These are phyloP conservation scores for Sclerodermus sp. DNA, from an alignment of 2,888 invertebrate genomes.

Conservation along the genomic window DNA sequence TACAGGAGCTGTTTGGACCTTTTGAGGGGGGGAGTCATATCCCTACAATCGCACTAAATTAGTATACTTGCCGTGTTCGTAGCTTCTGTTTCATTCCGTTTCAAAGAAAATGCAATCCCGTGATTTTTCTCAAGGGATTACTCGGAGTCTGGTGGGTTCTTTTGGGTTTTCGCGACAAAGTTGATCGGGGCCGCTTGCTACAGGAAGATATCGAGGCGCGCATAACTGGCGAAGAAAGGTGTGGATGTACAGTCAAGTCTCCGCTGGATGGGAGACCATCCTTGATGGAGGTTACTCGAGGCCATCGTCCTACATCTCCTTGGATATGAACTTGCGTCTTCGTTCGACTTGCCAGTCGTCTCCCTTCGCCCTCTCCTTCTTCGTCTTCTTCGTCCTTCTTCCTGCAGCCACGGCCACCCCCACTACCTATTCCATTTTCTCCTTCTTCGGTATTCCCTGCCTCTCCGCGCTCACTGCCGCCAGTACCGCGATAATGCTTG, in stretches of 20 bases:
- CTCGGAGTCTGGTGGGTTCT: too few relatives aligned
- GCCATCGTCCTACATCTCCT: conserved; percentile 56
- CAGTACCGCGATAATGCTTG: too few relatives aligned
- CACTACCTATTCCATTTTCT: conserved; percentile 16
- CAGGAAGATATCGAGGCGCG: conserved; percentile 9
- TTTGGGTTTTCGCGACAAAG: neutral
- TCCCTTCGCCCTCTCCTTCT: conserved; percentile 28
- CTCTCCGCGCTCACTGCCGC: neutral
- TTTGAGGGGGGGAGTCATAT: too few relatives aligned
- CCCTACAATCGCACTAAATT: too few relatives aligned
- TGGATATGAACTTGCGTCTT: conserved; percentile 52
- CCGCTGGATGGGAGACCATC: conserved; percentile 49
- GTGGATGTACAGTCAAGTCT: conserved; percentile 26
- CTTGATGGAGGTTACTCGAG: conserved; percentile 57
- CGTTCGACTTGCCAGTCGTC: conserved; percentile 39
- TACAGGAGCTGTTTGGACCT: too few relatives aligned
- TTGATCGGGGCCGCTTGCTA: conserved; percentile 9
- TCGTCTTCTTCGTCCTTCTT: conserved; percentile 36
- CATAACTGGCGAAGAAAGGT: conserved; percentile 30
- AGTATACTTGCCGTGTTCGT: too few relatives aligned
- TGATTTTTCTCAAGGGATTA: too few relatives aligned
- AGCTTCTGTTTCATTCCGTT: too few relatives aligned
- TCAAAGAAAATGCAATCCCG: too few relatives aligned
- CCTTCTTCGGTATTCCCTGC: conserved; percentile 16
- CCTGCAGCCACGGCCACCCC: conserved; percentile 21